phyloP scores from a whole-genome alignment of 2,113 vertebrate species.

The Hipposideros armiger region DNA sequence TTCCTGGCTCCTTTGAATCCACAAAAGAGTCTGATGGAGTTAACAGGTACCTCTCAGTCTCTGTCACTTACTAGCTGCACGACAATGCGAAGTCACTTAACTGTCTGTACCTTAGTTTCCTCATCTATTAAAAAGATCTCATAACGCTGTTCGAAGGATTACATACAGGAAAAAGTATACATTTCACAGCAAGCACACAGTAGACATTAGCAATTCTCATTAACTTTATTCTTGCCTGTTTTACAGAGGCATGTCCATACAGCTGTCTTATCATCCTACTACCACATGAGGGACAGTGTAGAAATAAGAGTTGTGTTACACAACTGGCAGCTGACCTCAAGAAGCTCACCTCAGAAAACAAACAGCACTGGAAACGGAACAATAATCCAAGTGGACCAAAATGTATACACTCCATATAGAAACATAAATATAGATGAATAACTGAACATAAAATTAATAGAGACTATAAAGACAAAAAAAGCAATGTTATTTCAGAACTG shows the following conservation, averaged over 20 bases:
- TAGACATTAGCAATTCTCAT: not conserved
- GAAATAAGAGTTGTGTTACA: not conserved
- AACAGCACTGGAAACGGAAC: not conserved
- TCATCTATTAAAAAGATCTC: not conserved
- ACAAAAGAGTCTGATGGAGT: not conserved
- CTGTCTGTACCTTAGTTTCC: not conserved
- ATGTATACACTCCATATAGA: not conserved
- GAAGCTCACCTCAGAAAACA: not conserved
- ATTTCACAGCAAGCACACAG: not conserved
- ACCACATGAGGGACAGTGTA: not conserved
- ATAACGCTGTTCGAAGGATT: not conserved
- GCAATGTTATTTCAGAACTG: not conserved
- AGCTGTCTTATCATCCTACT: not conserved
- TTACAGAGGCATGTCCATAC: not conserved
- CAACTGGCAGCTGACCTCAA: not conserved
- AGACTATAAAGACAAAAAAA: not conserved
- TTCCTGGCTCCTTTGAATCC: not conserved
- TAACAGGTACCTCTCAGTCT: not conserved
- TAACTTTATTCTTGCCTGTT: not conserved
- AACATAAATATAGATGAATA: not conserved
- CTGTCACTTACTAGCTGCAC: not conserved
- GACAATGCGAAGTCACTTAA: not conserved
- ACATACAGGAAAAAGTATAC: not conserved
- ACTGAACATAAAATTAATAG: not conserved
- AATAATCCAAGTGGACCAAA: not conserved